Evolutionary conservation across 2,888 invertebrate genomes (phyloP).

Genomic region (Nomada fabriciana): DNA sequence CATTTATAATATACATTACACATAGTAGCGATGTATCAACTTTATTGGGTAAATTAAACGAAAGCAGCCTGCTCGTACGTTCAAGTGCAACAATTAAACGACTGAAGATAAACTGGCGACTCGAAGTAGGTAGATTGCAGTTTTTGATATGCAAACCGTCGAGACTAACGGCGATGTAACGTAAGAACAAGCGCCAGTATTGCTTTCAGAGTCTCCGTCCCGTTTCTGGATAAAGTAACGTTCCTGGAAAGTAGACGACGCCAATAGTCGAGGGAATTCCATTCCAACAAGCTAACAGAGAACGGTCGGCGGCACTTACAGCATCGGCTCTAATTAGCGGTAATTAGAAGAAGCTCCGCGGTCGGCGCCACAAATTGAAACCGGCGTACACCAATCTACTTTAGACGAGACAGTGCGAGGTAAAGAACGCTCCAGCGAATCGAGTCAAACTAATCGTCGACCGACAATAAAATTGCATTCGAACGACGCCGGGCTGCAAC

Average conservation of each 20-base stretch:
- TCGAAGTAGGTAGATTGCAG: too few species aligned
- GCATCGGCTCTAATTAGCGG: constrained; percentile 74
- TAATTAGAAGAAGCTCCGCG: constrained; percentile 77
- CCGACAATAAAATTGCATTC: constrained; percentile 52
- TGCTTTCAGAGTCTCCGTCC: constrained; percentile 1
- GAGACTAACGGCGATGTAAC: constrained; percentile 13
- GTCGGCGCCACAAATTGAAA: constrained; percentile 72
- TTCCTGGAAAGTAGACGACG: constrained; percentile 58
- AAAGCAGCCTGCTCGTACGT: not conserved
- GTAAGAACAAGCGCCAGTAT: constrained; percentile 20
- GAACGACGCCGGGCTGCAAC: constrained; percentile 8
- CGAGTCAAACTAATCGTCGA: constrained; percentile 62
- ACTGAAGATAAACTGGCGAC: too few species aligned
- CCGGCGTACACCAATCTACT: constrained; percentile 59
- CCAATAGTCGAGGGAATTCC: constrained; percentile 49
- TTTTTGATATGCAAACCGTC: too few species aligned
- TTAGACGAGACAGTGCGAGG: constrained; percentile 36
- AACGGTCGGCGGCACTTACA: constrained; percentile 53
- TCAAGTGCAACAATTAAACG: not conserved
- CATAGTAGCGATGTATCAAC: not conserved
- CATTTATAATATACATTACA: too few species aligned
- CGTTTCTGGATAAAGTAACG: constrained; percentile 34
- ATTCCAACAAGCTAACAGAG: constrained; percentile 44
- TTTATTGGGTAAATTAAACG: not conserved
- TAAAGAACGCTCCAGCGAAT: constrained; percentile 31